phyloP scores from a whole-genome alignment of 2,888 invertebrate genomes.

The Magallana nippona region DNA sequence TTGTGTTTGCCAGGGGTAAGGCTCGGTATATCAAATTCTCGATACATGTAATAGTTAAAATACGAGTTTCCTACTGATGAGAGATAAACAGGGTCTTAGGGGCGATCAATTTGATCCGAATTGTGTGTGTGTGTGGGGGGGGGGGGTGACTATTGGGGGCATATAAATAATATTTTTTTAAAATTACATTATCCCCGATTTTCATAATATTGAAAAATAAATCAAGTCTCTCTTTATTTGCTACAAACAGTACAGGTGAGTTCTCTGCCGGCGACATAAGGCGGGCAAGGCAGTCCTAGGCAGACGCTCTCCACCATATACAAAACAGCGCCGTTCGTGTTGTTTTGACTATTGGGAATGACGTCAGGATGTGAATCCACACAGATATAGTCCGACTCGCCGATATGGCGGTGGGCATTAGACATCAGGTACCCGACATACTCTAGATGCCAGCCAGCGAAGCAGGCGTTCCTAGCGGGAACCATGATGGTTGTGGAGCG shows the following conservation, averaged over 20 bases:
- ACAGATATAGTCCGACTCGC: slow-evolving; percentile 18
- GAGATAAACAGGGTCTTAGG: no score
- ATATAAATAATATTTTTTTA: no score
- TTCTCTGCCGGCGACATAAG: slow-evolving; percentile 25
- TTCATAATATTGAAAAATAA: not conserved
- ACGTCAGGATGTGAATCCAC: slow-evolving; percentile 16
- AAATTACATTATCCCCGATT: no score
- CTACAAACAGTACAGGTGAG: slow-evolving; percentile 28
- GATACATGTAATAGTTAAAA: no score
- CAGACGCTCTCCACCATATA: slow-evolving; percentile 6
- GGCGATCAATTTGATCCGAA: no score
- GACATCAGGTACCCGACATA: slow-evolving; percentile 29
- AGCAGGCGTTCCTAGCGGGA: slow-evolving; percentile 16
- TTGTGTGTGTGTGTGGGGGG: no score
- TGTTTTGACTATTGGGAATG: not conserved
- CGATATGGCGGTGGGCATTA: not conserved
- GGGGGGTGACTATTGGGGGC: no score
- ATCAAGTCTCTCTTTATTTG: not conserved
- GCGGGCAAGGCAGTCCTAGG: not conserved
- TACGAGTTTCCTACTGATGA: no score
- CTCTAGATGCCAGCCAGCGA: slow-evolving; percentile 17
- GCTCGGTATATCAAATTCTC: no score
- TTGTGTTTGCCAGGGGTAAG: no score
- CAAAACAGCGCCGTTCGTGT: not conserved
- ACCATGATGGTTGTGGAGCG: not conserved